Percentiles rank a stretch among this genome's conserved stretches.
Conservation (phyloP, 1,140 invertebrate genomes). For the Drosophila teissieri region DNA sequence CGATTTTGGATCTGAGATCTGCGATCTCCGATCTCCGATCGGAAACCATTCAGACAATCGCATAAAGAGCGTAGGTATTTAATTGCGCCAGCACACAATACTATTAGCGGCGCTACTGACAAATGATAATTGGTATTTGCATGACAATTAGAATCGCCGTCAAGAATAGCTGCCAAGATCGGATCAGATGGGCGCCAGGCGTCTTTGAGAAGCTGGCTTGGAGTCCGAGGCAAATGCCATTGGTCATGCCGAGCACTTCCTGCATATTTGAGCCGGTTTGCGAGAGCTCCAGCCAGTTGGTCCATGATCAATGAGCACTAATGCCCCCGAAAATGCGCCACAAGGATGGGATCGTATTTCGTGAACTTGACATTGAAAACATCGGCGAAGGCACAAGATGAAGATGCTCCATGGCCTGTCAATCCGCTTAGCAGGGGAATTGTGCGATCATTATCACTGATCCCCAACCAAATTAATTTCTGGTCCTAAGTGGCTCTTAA, state of each 20-base stretch:
- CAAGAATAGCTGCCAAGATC: constrained; percentile 16
- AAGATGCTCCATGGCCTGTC: constrained; percentile 39
- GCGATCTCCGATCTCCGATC: constrained; percentile 37
- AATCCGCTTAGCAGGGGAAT: constrained; percentile 50
- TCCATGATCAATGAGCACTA: constrained; percentile 21
- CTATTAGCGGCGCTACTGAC: constrained; percentile 67
- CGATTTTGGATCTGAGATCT: constrained; percentile 12
- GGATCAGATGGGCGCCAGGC: constrained; percentile 58
- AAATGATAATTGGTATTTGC: constrained; percentile 80
- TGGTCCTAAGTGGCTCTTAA: constrained; percentile 60
- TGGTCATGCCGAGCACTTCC: constrained; percentile 67
- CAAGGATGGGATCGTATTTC: constrained; percentile 65
- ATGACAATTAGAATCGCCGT: constrained; percentile 72
- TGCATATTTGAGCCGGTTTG: constrained; percentile 63
- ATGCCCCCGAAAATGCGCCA: constrained; percentile 45
- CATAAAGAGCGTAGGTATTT: constrained; percentile 55
- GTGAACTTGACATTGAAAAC: constrained; percentile 79
- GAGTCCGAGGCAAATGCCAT: constrained; percentile 57
- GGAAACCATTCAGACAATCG: constrained; percentile 50
- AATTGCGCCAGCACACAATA: constrained; percentile 58
- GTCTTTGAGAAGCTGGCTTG: constrained; percentile 68
- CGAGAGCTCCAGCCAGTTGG: constrained; percentile 14
- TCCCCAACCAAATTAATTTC: constrained; percentile 60
- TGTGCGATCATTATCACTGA: constrained; percentile 62
- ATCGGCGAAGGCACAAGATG: constrained; percentile 7